Base-by-base conservation (phyloP, 1,140 invertebrate species). In the Drosophila persimilis region DNA sequence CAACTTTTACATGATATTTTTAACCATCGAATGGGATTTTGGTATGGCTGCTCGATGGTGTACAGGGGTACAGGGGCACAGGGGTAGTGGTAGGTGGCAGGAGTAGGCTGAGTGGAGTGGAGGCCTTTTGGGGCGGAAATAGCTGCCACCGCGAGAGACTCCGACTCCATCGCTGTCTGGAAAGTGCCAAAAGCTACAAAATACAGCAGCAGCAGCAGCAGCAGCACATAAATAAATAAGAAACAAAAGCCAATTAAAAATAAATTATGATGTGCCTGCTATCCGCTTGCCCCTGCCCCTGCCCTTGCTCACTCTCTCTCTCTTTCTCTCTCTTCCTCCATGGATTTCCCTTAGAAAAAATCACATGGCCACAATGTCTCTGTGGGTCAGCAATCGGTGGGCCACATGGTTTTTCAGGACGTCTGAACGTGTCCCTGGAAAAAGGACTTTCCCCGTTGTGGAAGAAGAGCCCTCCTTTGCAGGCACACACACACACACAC, bases 171-270 rank as follows among this genome's bases (percentile, higher is more conserved):
- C 35, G 35, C 4, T 39, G 11, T 39, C 11, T 5, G 35, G 75
- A 62, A 78, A 78, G 67, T 79, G 77, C 73, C 77, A 80, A 80
- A 75, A 72, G 45, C 54, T 58, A 66, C 66, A 61, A 48, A 35
- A 35, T 3, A 35, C 31, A 35, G 31, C 31, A 9, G 26, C n/a
- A 67, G 17, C 17, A 17, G 17, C n/a, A 9, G 29, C 11, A 29
- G 43, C 54, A 54, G 55, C 44, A 60, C 70, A 75, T 73, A 79
- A 80, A 80, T 76, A 84, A 84, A 58, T 46, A 61, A 72, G 60
- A 61, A 57, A 66, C 67, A 45, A 74, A 69, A 86, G 41, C 70
- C 77, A 86, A 86, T 86, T 86, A 78, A 78, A 86, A 80, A 80
- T 86, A 86, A 86, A 86, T 86, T 86, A 86, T 86, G 81, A 77